phyloP scores from a whole-genome alignment of 2,888 invertebrate genomes.

The Catocala sponsa region DNA sequence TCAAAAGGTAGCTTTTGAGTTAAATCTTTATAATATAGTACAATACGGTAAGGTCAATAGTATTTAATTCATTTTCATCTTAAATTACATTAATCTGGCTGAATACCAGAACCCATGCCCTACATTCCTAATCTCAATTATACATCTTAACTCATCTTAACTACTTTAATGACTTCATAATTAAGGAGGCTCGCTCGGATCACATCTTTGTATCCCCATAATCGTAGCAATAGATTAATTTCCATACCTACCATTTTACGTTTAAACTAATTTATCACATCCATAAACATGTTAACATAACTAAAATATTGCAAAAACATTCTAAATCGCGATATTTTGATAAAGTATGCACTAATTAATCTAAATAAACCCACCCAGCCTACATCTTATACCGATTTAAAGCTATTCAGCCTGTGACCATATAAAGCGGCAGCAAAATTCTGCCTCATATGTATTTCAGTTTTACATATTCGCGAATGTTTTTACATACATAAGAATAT shows the following conservation, averaged over 20 bases:
- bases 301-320: slow-evolving; percentile 18
- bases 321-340: slow-evolving; percentile 18
- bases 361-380: too few species aligned
- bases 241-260: slow-evolving; percentile 19
- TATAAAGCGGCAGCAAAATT: too few species aligned
- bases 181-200: slow-evolving; percentile 35
- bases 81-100: slow-evolving; percentile 15
- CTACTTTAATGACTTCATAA: slow-evolving; percentile 43
- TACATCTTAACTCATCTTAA: slow-evolving; percentile 31
- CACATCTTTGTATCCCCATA: slow-evolving; percentile 14
- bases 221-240: slow-evolving; percentile 34
- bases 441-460: too few species aligned
- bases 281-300: slow-evolving; percentile 20
- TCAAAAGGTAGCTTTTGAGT: too few species aligned
- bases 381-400: too few species aligned
- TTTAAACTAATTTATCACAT: slow-evolving; percentile 29
- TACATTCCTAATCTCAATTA: slow-evolving; percentile 33
- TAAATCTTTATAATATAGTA: too few species aligned
- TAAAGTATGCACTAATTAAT: neutral
- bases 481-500: neutral
- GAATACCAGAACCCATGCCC: slow-evolving; percentile 17
- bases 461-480: too few species aligned
- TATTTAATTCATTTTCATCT: slow-evolving; percentile 10
- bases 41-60: too few species aligned
- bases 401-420: too few species aligned